Conservation (phyloP, 2,113 vertebrate genomes). For the Malurus elegans region DNA sequence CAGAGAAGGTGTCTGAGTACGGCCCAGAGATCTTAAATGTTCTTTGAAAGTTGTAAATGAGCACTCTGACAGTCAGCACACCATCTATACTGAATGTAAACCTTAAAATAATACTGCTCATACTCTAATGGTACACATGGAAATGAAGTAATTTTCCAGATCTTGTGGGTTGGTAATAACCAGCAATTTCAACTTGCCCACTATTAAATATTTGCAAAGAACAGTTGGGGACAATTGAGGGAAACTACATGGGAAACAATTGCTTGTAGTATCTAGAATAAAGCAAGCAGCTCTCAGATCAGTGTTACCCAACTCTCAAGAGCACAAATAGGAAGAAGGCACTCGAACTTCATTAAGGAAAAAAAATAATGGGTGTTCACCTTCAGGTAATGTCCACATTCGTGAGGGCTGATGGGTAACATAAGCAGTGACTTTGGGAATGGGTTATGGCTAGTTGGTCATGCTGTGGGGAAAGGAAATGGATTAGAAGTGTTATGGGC, state of each 20-base stretch:
- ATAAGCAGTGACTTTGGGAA: not conserved
- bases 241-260: not conserved
- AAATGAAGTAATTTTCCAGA: conserved; percentile 1
- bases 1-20: not conserved
- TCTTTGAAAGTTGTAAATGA: not conserved
- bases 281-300: not conserved
- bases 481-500: not conserved
- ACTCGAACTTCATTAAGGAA: not conserved
- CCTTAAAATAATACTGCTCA: not conserved
- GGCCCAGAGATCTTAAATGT: not conserved
- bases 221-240: not conserved
- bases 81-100: not conserved
- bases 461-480: not conserved
- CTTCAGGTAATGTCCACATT: not conserved
- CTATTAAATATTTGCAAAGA: conserved; percentile 10
- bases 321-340: not conserved
- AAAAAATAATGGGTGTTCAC: rapidly evolving
- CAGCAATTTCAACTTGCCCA: not conserved
- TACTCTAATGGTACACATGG: not conserved
- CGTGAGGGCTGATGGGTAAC: not conserved
- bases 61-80: not conserved
- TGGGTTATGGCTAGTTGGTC: not conserved
- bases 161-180: not conserved
- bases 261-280: not conserved
- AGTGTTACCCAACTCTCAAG: not conserved